phyloP scores from a whole-genome alignment of 2,113 vertebrate species.

The Brachypodius melanocephalos region DNA sequence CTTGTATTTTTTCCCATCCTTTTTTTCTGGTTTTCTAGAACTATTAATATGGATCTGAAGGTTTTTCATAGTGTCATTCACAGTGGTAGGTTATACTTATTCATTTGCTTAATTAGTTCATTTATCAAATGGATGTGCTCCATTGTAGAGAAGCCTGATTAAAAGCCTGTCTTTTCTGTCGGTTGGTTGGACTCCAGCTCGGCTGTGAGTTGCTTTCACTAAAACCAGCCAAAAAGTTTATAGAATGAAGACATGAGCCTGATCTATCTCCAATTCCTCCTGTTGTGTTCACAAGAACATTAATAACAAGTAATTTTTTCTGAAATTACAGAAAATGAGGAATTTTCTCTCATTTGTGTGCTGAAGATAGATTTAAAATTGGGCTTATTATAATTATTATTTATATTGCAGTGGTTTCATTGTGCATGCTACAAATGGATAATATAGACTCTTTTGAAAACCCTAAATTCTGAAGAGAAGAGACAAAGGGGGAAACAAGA shows the following conservation, averaged over 20 bases:
- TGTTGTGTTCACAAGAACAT: constrained; percentile 29
- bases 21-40: not conserved
- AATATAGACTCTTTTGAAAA: not conserved
- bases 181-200: constrained; percentile 19
- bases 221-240: constrained; percentile 44
- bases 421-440: not conserved
- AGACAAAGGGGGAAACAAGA: not conserved
- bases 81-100: constrained; percentile 16
- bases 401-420: constrained; percentile 25
- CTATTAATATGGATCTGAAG: not conserved
- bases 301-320: constrained; percentile 52
- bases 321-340: constrained; percentile 50
- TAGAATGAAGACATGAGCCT: constrained; percentile 41
- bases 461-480: not conserved
- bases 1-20: not conserved
- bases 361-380: constrained; percentile 9
- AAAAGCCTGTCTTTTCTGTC: constrained; percentile 15
- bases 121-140: constrained; percentile 54
- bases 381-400: constrained; percentile 36
- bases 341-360: constrained; percentile 32
- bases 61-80: constrained; percentile 47
- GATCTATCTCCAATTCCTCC: constrained; percentile 7
- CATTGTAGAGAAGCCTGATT: constrained; percentile 5
- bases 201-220: constrained; percentile 9
- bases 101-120: constrained; percentile 67